Base-by-base conservation (phyloP, 2,888 invertebrate species). In the Stegophylla sp. region DNA sequence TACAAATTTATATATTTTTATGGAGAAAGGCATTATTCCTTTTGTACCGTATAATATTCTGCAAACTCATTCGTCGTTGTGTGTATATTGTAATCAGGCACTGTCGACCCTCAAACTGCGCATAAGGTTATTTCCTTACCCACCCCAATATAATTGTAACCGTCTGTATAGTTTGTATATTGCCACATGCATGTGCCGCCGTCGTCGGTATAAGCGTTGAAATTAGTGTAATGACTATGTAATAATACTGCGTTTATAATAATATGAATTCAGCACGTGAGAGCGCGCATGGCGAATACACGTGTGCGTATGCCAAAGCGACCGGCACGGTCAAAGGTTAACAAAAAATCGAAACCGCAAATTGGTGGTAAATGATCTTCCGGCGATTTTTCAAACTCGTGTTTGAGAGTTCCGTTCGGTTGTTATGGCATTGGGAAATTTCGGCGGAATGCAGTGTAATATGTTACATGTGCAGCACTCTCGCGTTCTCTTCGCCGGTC, bases 401-500 rank as follows among this genome's bases (percentile, higher is more conserved):
- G 3, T 64, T 51, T 51, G 17, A 48, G 17, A 28, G 4, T 7
- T 74, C 48, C 63, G 51, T 34, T 34, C 34, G 34, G 3, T 34
- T 34, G 23, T 34, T 28, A 23, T 7, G 72, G 26, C 20, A 13
- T 48, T 20, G 9, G 20, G 12, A 41, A 26, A 9, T 48, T 34
- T 48, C 28, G 17, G 34, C 15, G 10, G 63, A 51, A 63, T 34
- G 34, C 34, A 3, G 28, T n/a, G n/a, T n/a, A n/a, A n/a, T n/a
- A 34, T 59, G 34, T 3, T 5, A 34, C 20, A 48, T 51, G 61
- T 48, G 61, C 28, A 20, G 48, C 74, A 48, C 61, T 51, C 63
- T 51, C 43, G 51, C 63, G 63, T 48, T 61, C 75, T 63, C 63
- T 48, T 64, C 41, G 53, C 34, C 64, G 51, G 41, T 34, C 34